Percentiles rank a stretch among this genome's conserved stretches.
Evolutionary conservation across 2,113 vertebrate species (phyloP).

Genomic region (Solenodon paradoxus): DNA sequence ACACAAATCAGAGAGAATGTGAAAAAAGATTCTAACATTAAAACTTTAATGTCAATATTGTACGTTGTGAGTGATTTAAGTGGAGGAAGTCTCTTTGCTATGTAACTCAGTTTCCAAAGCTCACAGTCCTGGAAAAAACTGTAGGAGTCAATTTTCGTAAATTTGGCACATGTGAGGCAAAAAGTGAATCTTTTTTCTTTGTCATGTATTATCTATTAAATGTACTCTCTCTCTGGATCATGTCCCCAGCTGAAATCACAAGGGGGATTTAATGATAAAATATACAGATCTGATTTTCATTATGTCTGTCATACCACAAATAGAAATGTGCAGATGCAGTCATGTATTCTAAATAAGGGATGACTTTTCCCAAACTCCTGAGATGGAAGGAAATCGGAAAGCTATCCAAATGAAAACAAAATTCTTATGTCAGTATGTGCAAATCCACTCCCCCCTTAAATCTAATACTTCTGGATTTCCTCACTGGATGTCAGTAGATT

Average conservation of each 20-base stretch:
- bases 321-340: neutral
- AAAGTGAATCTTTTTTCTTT: neutral
- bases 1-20: neutral
- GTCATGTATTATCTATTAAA: neutral
- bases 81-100: neutral
- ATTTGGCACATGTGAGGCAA: neutral
- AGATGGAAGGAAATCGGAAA: conserved; percentile 30
- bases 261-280: neutral
- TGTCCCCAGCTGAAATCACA: neutral
- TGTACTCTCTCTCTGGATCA: neutral
- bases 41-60: too few species aligned
- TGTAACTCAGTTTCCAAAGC: neutral
- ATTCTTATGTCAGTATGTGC: neutral
- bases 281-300: neutral
- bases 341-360: neutral
- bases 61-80: neutral
- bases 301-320: neutral
- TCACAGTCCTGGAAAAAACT: neutral
- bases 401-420: conserved; percentile 26
- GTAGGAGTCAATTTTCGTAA: neutral
- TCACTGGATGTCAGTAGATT: neutral
- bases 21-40: neutral
- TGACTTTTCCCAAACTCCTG: neutral
- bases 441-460: neutral
- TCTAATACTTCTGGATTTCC: neutral